Evolutionary conservation across 2,113 vertebrate species (phyloP).

Genomic region (Amphilophus citrinellus): DNA sequence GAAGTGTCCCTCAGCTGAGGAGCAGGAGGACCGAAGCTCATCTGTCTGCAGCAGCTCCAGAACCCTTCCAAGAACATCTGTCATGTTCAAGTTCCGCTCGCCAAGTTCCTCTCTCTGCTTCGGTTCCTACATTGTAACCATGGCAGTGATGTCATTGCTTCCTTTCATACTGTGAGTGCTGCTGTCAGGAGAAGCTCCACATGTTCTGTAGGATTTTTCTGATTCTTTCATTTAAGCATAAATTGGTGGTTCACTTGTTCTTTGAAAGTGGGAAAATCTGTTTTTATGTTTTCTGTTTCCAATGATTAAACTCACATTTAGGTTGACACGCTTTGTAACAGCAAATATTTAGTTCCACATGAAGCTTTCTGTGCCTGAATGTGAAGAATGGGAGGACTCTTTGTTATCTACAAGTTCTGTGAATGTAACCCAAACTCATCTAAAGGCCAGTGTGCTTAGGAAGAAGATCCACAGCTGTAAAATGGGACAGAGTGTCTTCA

Average conservation of each 20-base stretch:
- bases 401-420: fast-evolving
- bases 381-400: not conserved
- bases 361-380: not conserved
- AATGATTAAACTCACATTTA: not conserved
- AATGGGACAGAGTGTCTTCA: too few species aligned
- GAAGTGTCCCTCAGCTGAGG: conserved; percentile 71
- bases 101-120: too few species aligned
- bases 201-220: not conserved
- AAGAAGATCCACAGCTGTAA: fast-evolving
- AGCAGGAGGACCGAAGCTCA: not conserved
- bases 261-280: not conserved
- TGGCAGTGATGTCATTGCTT: not conserved
- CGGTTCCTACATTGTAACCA: not conserved
- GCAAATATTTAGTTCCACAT: not conserved
- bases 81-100: not conserved
- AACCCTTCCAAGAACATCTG: not conserved
- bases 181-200: not conserved
- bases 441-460: not conserved
- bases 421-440: not conserved
- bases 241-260: not conserved
- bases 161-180: not conserved
- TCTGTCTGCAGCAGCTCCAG: not conserved
- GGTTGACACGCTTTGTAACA: not conserved
- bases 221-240: not conserved
- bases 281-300: not conserved